Evolutionary conservation across 1,140 invertebrate species (phyloP).

Genomic region (Rhopalosiphum padi): DNA sequence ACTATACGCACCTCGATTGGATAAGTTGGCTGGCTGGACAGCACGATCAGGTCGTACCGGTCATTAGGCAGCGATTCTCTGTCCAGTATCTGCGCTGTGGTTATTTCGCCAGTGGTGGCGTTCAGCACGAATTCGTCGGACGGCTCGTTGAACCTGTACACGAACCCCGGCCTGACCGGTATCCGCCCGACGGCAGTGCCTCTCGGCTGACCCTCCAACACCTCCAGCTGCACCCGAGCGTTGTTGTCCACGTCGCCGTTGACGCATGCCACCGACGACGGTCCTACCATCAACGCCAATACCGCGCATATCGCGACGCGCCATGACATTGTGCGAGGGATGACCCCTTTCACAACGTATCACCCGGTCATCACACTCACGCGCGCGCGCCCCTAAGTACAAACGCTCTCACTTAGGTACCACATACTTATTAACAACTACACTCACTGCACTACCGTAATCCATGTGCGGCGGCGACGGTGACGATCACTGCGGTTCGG

Average conservation of each 20-base stretch:
- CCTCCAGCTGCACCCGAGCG: slow-evolving; percentile 82
- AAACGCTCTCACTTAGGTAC: background rate
- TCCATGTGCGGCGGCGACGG: slow-evolving; percentile 11
- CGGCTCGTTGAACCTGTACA: slow-evolving; percentile 89
- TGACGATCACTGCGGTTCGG: background rate
- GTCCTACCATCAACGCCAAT: background rate
- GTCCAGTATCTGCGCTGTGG: slow-evolving; percentile 81
- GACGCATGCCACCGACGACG: background rate
- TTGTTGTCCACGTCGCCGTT: slow-evolving; percentile 66
- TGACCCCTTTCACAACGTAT: background rate
- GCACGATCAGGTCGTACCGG: slow-evolving; percentile 85
- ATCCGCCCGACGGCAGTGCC: slow-evolving; percentile 85
- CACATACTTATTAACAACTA: background rate
- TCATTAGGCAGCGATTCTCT: slow-evolving; percentile 78
- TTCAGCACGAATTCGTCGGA: slow-evolving; percentile 84
- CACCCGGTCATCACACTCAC: background rate
- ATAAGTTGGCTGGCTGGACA: slow-evolving; percentile 91
- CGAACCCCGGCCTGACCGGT: slow-evolving; percentile 85
- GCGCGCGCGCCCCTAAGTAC: background rate
- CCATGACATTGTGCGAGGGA: slow-evolving; percentile 39
- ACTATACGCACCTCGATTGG: slow-evolving; percentile 89
- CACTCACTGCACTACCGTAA: slow-evolving; percentile 51
- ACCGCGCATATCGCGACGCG: slow-evolving; percentile 5
- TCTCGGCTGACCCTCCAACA: slow-evolving; percentile 81
- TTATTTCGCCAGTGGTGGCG: slow-evolving; percentile 80